Base-by-base conservation (phyloP, 2,113 vertebrate genomes). In the Myxocyprinus asiaticus region DNA sequence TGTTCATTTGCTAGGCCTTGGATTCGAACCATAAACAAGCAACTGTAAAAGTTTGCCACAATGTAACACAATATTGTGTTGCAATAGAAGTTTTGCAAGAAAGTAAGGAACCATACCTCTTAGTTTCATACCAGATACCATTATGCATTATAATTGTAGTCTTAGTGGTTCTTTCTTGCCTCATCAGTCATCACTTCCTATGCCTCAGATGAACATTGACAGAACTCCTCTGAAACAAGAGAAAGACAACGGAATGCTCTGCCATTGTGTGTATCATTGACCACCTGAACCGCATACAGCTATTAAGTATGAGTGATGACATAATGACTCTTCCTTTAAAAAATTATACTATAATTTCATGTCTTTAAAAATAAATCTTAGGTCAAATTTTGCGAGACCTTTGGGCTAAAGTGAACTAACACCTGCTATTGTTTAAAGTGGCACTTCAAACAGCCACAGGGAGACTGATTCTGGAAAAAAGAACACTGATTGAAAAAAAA, bases 351-450 rank as follows among this genome's bases (percentile, higher is more conserved):
- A 43, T 73, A 64, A 80, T 81, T 62, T 67, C n/a, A 68, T 44
- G 53, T 67, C 50, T 59, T 83, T 85, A 78, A 81, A 86, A 74
- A 71, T 33, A 59, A 11, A 67, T 53, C 63, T 72, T 17, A 43
- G 58, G 75, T 67, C 62, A 62, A 50, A 50, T 51, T 33, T 64
- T 56, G 62, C 50, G 42, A 22, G 68, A 53, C 59, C 72, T 79
- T 67, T 70, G 71, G 67, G 56, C 64, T 51, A 63, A 55, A 78
- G 22, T 56, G 47, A 64, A 48, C 65, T 17, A 67, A 81, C 55
- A 65, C 73, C 72, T 78, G 75, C 67, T 72, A 53, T 47, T 76
- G 73, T 78, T 71, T 73, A 56, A 84, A 33, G 22, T 33, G 22
- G 22, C 22, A 33, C 22, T 33, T 33, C 22, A 33, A 33, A 33